Evolutionary conservation across 2,888 invertebrate genomes (phyloP), one percentile per base, ranked within the genome.

Genomic region (Melinopterus prodromus): DNA sequence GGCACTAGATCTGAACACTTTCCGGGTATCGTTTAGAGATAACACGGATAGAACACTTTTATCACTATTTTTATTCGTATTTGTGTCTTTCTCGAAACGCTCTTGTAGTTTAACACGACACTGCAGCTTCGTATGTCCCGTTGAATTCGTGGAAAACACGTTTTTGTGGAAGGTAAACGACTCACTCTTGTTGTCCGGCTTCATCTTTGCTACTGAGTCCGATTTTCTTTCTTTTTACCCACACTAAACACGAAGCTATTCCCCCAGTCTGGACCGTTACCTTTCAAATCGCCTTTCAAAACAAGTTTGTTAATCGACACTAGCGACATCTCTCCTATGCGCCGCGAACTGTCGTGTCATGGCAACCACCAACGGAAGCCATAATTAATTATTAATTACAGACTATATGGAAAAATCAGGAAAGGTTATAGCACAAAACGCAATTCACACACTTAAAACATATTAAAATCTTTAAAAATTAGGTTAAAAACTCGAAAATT

Each of bases 1-100:
- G 12, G 93, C 93, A 38, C 94, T 92, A 75, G 91, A 92, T 84
- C 93, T 91, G 76, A 94, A 88, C 71, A 91, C 93, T 85, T 92
- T 92, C 82, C 93, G 91, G 7, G 94, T 93, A 86, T 92, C 93
- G 69, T 92, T 92, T 70, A 94, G 90, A 85, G 88, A 91, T 89
- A 89, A 90, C 87, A 87, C 85, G 5, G 88, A 88, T 78, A 89
- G 83, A 37, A 89, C 85, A 72, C 87, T 88, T 72, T 86, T 83
- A 80, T 88, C 86, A 53, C 81, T 82, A 70, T 81, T 80, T 15
- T 76, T 16, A 16, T 82, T 82, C 72, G 81, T 82, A 71, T 86
- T 85, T 37, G 77, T 71, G 38, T 83, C 83, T 6, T 82, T 81
- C n/a, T 88, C 86, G 79, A 88, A 89, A 76, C 84, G 85, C 71